Evolutionary conservation across 2,888 invertebrate genomes (phyloP), one percentile per base, ranked within the genome.

Genomic region (Hofmannophila pseudospretella): DNA sequence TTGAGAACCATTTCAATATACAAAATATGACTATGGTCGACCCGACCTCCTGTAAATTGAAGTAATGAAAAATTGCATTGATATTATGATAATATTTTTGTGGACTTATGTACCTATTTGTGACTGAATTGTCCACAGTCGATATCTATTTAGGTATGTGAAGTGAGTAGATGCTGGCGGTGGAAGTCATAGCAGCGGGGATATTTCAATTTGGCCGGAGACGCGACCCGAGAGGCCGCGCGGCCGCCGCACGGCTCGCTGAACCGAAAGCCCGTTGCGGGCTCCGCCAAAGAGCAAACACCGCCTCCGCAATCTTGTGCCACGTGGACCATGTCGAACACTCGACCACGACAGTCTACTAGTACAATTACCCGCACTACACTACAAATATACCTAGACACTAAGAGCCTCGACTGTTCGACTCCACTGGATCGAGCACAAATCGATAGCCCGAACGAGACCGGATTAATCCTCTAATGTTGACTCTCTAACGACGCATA

Each of bases 141-240:
- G 14, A 9, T 13, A 29, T 14, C 5, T 29, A 29, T n/a, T 1
- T 26, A 19, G 3, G 22, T 35, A 30, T 22, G 51, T 58, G 53
- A 58, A 52, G 44, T 50, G 40, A 51, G 53, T 44, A 44, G 44
- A 46, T 58, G 52, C 51, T 51, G n/a, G 66, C 56, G 57, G 60
- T 65, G 59, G 61, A 60, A 67, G 65, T 60, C 63, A 58, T 50
- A 59, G 66, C 59, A 65, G 70, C 70, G 70, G 68, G 75, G 80
- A 81, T 84, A 86, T 86, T 86, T 86, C 85, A 86, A 86, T 85
- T 86, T 86, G 72, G 82, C 68, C 67, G 67, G 76, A 77, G 84
- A 84, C 74, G 78, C 77, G 81, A 78, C 77, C 80, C 79, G 72
- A 72, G 82, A 82, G 81, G 78, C 77, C 70, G 73, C 67, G 72